These are phyloP conservation scores for Cephus spinipes DNA, from an alignment of 2,888 invertebrate species.

Conservation along the genomic window DNA sequence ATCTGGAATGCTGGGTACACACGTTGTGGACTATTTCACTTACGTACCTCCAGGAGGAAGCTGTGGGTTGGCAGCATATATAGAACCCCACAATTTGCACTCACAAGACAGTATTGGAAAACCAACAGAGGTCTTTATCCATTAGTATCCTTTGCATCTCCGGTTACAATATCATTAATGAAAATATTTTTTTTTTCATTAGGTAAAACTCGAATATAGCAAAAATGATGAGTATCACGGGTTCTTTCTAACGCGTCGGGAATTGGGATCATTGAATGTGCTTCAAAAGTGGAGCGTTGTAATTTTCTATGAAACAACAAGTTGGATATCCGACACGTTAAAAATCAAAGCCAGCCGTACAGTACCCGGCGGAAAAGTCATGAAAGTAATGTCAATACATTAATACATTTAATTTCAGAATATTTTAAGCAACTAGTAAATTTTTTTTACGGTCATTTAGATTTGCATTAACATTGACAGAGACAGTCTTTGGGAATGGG, in stretches of 20 bases:
- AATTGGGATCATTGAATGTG: constrained; percentile 43
- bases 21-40: constrained; percentile 59
- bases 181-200: constrained; percentile 9
- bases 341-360: constrained; percentile 58
- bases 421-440: background rate
- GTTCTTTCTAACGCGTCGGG: constrained; percentile 50
- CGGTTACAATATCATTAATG: constrained; percentile 6
- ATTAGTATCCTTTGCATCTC: background rate
- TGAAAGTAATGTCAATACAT: constrained; percentile 45
- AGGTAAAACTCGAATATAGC: constrained; percentile 51
- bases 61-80: constrained; percentile 55
- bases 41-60: constrained; percentile 60
- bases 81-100: constrained; percentile 48
- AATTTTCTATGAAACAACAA: constrained; percentile 49
- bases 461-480: constrained; percentile 54
- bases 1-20: constrained; percentile 50
- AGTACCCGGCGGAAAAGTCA: constrained; percentile 46
- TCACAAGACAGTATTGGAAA: constrained; percentile 19
- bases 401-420: background rate
- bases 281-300: constrained; percentile 60
- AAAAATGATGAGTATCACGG: constrained; percentile 45
- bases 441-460: constrained; percentile 30
- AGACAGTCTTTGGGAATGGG: constrained; percentile 58
- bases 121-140: constrained; percentile 48
- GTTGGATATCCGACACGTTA: constrained; percentile 52